A percentile compares a stretch with the other conserved stretches of the same genome.
These are phyloP conservation scores for Lithosia quadra DNA, from an alignment of 2,888 invertebrate species.

Conservation along the genomic window DNA sequence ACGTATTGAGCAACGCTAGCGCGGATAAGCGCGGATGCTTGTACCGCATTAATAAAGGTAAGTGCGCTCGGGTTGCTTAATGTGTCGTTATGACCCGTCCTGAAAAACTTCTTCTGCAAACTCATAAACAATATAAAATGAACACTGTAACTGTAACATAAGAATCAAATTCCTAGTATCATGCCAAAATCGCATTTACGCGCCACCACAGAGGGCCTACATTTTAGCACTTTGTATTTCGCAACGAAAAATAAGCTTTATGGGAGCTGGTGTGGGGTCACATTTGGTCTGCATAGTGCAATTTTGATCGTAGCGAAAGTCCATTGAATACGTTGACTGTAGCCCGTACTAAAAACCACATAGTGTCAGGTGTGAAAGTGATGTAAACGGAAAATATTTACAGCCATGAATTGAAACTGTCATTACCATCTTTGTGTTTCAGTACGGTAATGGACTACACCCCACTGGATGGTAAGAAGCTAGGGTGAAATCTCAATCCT, in stretches of 20 bases:
- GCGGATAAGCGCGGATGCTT: conserved; percentile 73
- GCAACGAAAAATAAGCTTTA: conserved; percentile 64
- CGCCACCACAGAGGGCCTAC: conserved; percentile 69
- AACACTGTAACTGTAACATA: conserved; percentile 49
- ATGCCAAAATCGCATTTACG: conserved; percentile 66
- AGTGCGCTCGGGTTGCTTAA: conserved; percentile 80
- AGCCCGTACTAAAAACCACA: conserved; percentile 67
- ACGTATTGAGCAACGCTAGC: conserved; percentile 56
- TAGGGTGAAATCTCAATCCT: too few relatives aligned
- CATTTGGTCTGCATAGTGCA: conserved; percentile 42
- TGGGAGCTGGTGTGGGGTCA: conserved; percentile 44
- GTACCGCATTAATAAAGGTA: conserved; percentile 84
- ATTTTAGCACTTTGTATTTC: conserved; percentile 63
- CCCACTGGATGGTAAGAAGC: too few relatives aligned
- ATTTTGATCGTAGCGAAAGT: conserved; percentile 66
- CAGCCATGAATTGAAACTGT: conserved; percentile 50
- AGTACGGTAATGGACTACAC: conserved; percentile 22
- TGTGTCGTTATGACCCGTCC: conserved; percentile 82
- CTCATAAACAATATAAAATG: conserved; percentile 49
- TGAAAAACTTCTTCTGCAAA: conserved; percentile 77
- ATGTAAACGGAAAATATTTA: conserved; percentile 61
- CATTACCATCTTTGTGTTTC: conserved; percentile 42
- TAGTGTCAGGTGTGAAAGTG: conserved; percentile 61
- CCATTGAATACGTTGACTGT: conserved; percentile 51
- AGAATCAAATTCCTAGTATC: conserved; percentile 52